Conservation (phyloP, 1,140 invertebrate genomes). For the Apolygus lucorum region DNA sequence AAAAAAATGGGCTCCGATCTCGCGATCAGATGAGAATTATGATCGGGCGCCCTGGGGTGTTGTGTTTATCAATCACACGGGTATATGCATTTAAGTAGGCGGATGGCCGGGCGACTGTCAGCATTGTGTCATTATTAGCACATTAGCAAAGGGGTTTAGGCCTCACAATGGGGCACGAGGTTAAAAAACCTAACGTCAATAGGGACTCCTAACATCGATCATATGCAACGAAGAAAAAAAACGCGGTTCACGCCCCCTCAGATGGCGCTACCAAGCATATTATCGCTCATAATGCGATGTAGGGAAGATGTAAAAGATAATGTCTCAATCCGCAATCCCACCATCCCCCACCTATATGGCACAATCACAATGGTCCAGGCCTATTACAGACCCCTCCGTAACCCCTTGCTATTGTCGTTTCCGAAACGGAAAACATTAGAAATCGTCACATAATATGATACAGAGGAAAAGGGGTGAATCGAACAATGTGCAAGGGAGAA, state of each 20-base stretch:
- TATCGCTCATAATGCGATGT: neutral
- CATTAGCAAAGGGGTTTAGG: neutral
- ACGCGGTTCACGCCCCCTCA: neutral
- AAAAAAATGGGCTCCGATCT: too few relatives aligned
- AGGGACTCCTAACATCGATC: neutral
- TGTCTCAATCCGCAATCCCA: neutral
- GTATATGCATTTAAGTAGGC: neutral
- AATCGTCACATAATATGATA: too few relatives aligned
- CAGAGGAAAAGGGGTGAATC: neutral
- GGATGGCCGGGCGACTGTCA: neutral
- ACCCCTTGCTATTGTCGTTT: neutral
- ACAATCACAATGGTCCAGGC: too few relatives aligned
- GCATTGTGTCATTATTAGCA: neutral
- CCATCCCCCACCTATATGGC: too few relatives aligned
- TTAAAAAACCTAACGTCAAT: neutral
- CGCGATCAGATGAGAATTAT: too few relatives aligned
- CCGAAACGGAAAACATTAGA: neutral
- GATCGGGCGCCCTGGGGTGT: too few relatives aligned
- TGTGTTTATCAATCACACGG: neutral
- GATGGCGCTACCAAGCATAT: neutral
- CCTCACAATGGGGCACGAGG: too few relatives aligned
- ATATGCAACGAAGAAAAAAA: neutral
- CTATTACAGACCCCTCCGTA: too few relatives aligned
- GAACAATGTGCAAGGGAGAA: neutral
- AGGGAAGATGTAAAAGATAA: neutral